Evolutionary conservation across 2,888 invertebrate species (phyloP).

Genomic region (Globia sparganii): DNA sequence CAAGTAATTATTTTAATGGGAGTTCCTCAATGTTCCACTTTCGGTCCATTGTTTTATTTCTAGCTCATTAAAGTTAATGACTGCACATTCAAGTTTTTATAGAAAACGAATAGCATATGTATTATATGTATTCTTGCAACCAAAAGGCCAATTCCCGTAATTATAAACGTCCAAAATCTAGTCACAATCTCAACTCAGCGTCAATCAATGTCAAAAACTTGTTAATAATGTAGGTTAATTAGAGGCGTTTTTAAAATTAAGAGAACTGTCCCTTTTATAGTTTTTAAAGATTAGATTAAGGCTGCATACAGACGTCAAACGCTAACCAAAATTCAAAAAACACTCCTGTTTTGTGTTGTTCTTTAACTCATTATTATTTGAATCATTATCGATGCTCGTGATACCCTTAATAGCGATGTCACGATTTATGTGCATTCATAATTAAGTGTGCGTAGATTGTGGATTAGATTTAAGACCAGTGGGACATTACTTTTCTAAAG

Average conservation of each 20-base stretch:
- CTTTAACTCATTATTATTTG: neutral
- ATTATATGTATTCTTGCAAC: neutral
- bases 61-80: constrained; percentile 57
- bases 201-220: neutral
- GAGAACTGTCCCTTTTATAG: neutral
- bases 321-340: neutral
- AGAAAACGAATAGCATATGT: constrained; percentile 1
- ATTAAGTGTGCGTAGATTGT: neutral
- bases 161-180: neutral
- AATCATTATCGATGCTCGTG: constrained; percentile 8
- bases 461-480: constrained; percentile 17
- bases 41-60: constrained; percentile 63
- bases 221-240: too few species aligned
- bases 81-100: constrained; percentile 31
- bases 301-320: neutral
- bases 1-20: constrained; percentile 48
- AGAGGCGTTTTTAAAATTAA: too few species aligned
- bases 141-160: neutral
- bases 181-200: neutral
- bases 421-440: constrained; percentile 14
- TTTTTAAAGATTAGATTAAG: neutral
- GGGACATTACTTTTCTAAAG: constrained; percentile 44
- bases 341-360: neutral
- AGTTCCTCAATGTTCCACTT: constrained; percentile 64
- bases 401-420: constrained; percentile 11